These are phyloP conservation scores for Pantelozetes paolii DNA, from an alignment of 2,888 invertebrate genomes.

Conservation along the genomic window DNA sequence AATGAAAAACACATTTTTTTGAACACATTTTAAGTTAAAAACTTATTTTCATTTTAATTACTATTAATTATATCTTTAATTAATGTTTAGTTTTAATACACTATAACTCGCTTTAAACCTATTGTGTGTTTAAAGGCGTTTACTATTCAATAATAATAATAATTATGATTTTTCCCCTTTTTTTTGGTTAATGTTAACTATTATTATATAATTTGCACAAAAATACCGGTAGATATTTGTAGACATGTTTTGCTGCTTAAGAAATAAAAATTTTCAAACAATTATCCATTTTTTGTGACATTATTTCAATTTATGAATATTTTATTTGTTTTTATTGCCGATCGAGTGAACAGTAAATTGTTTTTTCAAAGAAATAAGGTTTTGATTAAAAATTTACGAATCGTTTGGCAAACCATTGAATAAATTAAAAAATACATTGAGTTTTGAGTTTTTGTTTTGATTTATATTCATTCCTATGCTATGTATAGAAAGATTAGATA, in stretches of 20 bases:
- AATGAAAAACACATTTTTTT: background rate
- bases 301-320: too few species aligned
- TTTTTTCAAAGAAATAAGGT: too few species aligned
- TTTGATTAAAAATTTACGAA: too few species aligned
- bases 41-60: background rate
- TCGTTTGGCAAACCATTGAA: too few species aligned
- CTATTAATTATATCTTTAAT: background rate
- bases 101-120: background rate
- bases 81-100: too few species aligned
- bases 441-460: too few species aligned
- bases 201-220: constrained; percentile 27
- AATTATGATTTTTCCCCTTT: background rate
- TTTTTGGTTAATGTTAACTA: constrained; percentile 1
- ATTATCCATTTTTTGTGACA: too few species aligned
- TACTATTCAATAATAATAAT: background rate
- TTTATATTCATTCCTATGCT: too few species aligned
- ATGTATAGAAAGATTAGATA: too few species aligned
- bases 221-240: constrained; percentile 37
- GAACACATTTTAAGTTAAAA: constrained; percentile 9
- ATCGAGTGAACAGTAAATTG: too few species aligned
- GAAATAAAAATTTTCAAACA: background rate
- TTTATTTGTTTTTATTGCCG: too few species aligned
- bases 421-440: too few species aligned
- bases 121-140: background rate
- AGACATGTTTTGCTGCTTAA: constrained; percentile 35